Evolutionary conservation across 1,140 invertebrate genomes (phyloP).

Genomic region (Bursaphelenchus mucronatus): DNA sequence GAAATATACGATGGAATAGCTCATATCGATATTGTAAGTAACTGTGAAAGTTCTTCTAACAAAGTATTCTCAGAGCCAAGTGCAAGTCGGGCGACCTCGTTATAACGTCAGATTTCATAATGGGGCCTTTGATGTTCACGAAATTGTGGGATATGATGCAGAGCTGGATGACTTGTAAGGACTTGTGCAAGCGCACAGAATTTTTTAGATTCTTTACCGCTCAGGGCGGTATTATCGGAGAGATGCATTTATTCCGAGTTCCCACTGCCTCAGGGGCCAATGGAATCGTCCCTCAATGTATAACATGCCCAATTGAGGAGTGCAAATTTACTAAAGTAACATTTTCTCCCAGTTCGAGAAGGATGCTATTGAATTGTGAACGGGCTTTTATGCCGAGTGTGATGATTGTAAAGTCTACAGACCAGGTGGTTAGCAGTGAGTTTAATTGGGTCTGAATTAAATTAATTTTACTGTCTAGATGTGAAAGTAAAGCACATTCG

Average conservation of each 20-base stretch:
- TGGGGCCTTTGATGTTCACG: slow-evolving; percentile 26
- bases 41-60: slow-evolving; percentile 6
- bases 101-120: slow-evolving; percentile 16
- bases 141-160: slow-evolving; percentile 31
- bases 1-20: slow-evolving; percentile 31
- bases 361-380: slow-evolving; percentile 22
- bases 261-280: slow-evolving; percentile 29
- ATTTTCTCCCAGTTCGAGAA: slow-evolving; percentile 21
- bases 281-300: slow-evolving; percentile 31
- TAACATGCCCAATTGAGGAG: slow-evolving; percentile 27
- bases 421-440: slow-evolving; percentile 29
- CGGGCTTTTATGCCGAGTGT: slow-evolving; percentile 23
- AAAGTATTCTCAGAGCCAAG: slow-evolving; percentile 21
- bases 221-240: slow-evolving; percentile 19
- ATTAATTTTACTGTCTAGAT: slow-evolving; percentile 5
- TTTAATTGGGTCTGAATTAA: slow-evolving; percentile 7
- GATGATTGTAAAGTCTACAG: slow-evolving; percentile 29
- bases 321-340: slow-evolving; percentile 18
- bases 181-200: not conserved
- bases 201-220: slow-evolving; percentile 28
- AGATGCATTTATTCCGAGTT: slow-evolving; percentile 27
- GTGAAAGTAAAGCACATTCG: not conserved
- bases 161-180: slow-evolving; percentile 32
- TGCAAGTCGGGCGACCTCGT: not conserved
- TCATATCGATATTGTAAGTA: slow-evolving; percentile 26